Percentiles rank a stretch among this genome's conserved stretches.
Conservation (phyloP, 1,140 invertebrate species). For the Ditylenchus dipsaci region DNA sequence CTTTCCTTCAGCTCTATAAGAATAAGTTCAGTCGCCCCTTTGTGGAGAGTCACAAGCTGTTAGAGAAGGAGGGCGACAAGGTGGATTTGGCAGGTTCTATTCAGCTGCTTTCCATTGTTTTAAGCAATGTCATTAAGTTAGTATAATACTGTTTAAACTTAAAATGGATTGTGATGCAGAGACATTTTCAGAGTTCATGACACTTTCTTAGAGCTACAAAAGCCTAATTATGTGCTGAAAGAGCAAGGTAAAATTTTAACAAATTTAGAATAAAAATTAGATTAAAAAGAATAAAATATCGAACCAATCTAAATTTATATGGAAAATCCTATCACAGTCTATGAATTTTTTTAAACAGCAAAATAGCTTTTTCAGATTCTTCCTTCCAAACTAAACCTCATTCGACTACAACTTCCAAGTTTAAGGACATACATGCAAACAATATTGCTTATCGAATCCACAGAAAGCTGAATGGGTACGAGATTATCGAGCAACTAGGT, state of each 20-base stretch:
- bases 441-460: constrained; percentile 16
- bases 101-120: constrained; percentile 8
- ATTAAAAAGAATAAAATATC: no score
- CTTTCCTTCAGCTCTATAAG: constrained; percentile 26
- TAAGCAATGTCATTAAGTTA: constrained; percentile 4
- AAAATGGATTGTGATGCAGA: neutral
- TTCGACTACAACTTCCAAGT: neutral
- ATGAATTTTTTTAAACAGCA: no score
- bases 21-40: constrained; percentile 24
- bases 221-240: no score
- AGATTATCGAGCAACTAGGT: constrained; percentile 1
- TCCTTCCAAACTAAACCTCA: no score
- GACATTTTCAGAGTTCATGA: neutral
- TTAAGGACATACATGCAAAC: constrained; percentile 14
- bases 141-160: neutral
- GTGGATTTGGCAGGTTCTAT: constrained; percentile 1
- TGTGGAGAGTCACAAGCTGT: constrained; percentile 13
- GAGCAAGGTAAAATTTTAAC: no score
- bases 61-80: neutral
- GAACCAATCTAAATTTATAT: no score
- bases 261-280: no score
- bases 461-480: constrained; percentile 14
- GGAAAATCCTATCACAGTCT: no score
- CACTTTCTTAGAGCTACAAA: neutral
- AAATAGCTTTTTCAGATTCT: no score